phyloP scores from a whole-genome alignment of 2,888 invertebrate genomes.

The Tipula lateralis region DNA sequence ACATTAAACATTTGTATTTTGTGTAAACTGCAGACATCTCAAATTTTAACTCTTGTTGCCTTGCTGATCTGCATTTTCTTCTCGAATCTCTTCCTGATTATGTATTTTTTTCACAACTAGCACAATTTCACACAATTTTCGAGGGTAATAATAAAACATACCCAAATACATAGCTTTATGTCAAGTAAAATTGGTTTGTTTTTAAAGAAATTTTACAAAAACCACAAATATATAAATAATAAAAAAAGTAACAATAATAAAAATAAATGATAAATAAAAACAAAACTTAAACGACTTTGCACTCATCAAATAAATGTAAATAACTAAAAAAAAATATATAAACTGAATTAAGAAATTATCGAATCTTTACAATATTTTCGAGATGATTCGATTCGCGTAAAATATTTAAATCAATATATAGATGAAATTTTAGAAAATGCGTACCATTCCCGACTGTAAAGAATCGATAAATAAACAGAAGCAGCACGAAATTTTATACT shows the following conservation, averaged over 20 bases:
- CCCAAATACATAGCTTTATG: neutral
- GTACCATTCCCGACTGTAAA: neutral
- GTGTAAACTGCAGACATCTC: neutral
- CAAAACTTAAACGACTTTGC: neutral
- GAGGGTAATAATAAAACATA: neutral
- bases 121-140: neutral
- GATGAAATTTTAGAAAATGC: neutral
- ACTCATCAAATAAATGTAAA: conserved; percentile 24
- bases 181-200: neutral
- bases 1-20: neutral
- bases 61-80: neutral
- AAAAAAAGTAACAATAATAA: neutral
- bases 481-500: neutral
- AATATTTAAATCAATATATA: neutral
- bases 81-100: neutral
- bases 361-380: neutral
- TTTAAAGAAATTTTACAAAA: neutral
- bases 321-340: neutral
- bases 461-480: neutral
- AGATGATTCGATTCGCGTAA: neutral
- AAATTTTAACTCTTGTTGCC: neutral
- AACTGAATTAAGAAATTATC: conserved; percentile 12
- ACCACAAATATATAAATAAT: neutral
- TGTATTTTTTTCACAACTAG: neutral
- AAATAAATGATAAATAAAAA: conserved; percentile 6